Base-by-base conservation (phyloP, 2,113 vertebrate genomes). In the Crotalus helleri region DNA sequence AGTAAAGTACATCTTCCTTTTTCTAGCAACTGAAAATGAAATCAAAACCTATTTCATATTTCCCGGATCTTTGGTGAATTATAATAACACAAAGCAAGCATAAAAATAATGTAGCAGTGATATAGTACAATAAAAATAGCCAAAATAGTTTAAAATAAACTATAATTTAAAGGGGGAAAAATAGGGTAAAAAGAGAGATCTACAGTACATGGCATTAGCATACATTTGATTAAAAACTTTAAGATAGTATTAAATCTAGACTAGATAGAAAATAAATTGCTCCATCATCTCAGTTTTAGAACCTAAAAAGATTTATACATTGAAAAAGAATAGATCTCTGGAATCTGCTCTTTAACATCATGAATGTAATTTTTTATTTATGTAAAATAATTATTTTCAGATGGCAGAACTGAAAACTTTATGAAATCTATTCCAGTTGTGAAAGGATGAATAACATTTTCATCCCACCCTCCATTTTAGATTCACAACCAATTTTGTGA, bases 1-100 rank as follows among this genome's bases (percentile, higher is more conserved):
- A 91, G 13, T 92, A 46, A 90, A 23, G 26, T 24, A 85, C 11
- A 17, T 92, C 44, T 91, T 88, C 24, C 85, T 1, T 87, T 91
- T 91, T 88, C 0, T 91, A 10, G 1, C 4, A 11, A 2, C 3
- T n/a, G 69, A 91, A 94, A 93, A 64, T 1, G 91, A 95, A 96
- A 96, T n/a, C 51, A 91, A 58, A 17, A 85, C 39, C 59, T 69
- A 29, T 53, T 9, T 46, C 24, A 44, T 44, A 10, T 44, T 81
- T 81, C 33, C 33, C 17, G 1, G 74, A 81, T 44, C 74, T 23
- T 81, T 44, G 33, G 74, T 81, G 33, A 81, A 81, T 21, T 81
- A 21, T 44, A 81, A 19, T 19, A 81, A 81, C 15, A 44, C 6
- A 17, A 81, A 81, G 3, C 7, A 44, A 81, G 12, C 12, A 33